Evolutionary conservation across 2,797 vertebrate species (phyloP), one percentile per base, ranked within the genome.

Genomic region (Nannoperca australis): DNA sequence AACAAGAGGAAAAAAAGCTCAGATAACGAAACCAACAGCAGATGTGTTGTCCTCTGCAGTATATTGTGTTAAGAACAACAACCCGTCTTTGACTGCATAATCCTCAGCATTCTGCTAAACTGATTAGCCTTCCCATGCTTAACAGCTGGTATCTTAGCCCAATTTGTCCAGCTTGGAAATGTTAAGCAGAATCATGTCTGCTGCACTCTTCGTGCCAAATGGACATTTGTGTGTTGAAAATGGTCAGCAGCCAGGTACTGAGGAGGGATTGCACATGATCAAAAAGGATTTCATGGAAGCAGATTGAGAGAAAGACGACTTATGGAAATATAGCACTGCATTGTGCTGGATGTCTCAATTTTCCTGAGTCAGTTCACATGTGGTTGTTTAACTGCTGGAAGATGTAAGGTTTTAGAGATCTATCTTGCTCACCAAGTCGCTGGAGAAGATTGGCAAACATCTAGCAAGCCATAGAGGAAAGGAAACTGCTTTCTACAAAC

Each of bases 131-230:
- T 27, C 70, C 79, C 34, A 50, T 88, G 84, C 85, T 80, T 36
- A 91, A 83, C 91, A 92, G 89, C 85, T 85, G 87, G 70, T 86
- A 82, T 90, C 87, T 82, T 87, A 79, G 87, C 83, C 72, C 84
- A 90, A 81, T 89, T 91, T 87, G 85, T 81, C 86, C 70, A 51
- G 85, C 85, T 93, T 85, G 88, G 83, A 92, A 89, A 85, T 85
- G 85, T 83, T 77, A 67, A 84, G 81, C 84, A 73, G 83, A 89
- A 87, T 85, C 78, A 66, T 82, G 73, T 72, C 70, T 77, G 76
- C 70, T 59, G 82, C 73, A 68, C 76, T 88, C 65, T 78, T 85
- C 8, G 27, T 81, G 81, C 92, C 87, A 91, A 91, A 65, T 30
- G 86, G 82, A 85, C 73, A 70, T 86, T 85, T 90, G 88, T 82